Conservation (phyloP, 2,113 vertebrate genomes). For the Tupaia chinensis region DNA sequence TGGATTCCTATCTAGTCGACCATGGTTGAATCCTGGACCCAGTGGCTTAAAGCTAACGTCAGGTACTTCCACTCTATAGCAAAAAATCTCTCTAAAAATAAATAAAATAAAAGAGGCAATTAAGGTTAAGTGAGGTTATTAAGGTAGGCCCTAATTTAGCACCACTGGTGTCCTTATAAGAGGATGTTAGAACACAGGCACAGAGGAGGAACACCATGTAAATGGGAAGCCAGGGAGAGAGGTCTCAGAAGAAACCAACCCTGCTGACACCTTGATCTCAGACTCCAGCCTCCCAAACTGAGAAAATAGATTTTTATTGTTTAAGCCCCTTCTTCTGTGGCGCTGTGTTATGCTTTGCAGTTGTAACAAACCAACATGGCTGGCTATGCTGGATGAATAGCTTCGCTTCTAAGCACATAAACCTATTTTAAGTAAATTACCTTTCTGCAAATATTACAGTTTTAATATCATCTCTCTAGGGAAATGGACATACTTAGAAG, state of each 20-base stretch:
- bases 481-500: constrained; percentile 4
- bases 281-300: neutral
- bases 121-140: constrained; percentile 34
- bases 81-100: too few species aligned
- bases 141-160: neutral
- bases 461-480: constrained; percentile 32
- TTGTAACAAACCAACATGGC: neutral
- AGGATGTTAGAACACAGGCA: neutral
- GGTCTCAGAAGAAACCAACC: neutral
- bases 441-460: constrained; percentile 5
- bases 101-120: neutral
- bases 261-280: neutral
- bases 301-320: neutral
- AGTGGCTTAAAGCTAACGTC: too few species aligned
- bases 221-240: neutral
- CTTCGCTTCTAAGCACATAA: neutral
- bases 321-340: neutral
- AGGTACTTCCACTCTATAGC: too few species aligned
- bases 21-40: too few species aligned
- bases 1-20: too few species aligned
- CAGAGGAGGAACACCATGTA: neutral
- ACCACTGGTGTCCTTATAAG: neutral
- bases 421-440: constrained; percentile 29
- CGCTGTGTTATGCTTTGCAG: neutral
- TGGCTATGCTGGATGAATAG: neutral